A percentile compares a stretch with the other conserved stretches of the same genome.
Conservation (phyloP, 35 echinoderm and acorn worm species). For the Acanthaster planci region DNA sequence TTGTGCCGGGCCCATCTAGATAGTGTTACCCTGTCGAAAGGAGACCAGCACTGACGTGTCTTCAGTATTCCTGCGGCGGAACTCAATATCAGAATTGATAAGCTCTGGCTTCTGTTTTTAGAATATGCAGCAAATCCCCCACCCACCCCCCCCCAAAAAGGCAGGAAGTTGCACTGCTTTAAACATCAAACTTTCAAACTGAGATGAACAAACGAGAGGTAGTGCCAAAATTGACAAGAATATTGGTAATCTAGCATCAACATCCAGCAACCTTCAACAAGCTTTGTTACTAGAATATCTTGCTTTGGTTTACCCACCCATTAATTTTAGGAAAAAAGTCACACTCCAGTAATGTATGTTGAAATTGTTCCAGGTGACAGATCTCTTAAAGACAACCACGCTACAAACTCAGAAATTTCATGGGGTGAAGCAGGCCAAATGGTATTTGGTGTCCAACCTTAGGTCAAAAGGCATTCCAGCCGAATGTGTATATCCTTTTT, state of each 20-base stretch:
- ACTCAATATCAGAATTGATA: not conserved
- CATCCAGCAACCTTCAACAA: not conserved
- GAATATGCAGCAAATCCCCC: conserved; percentile 2
- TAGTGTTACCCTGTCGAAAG: not conserved
- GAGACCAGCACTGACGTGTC: not conserved
- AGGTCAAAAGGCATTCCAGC: not conserved
- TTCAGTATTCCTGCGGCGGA: not conserved
- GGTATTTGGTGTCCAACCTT: not conserved
- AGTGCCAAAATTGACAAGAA: not conserved
- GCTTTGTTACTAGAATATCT: not conserved
- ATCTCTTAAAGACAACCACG: not conserved
- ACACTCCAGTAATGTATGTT: not conserved
- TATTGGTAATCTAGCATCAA: not conserved
- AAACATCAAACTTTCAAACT: conserved; percentile 17
- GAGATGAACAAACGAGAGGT: not conserved
- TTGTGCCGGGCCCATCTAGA: not conserved
- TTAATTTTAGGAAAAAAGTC: not conserved
- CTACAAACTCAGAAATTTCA: not conserved
- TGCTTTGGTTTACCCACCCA: not conserved
- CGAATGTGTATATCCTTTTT: not conserved
- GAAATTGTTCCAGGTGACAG: not conserved
- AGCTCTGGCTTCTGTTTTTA: not conserved
- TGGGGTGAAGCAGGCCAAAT: not conserved
- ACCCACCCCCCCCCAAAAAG: conserved; percentile 3
- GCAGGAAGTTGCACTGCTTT: not conserved